phyloP scores from a whole-genome alignment of 2,113 vertebrate species.

The Mirza zaza region DNA sequence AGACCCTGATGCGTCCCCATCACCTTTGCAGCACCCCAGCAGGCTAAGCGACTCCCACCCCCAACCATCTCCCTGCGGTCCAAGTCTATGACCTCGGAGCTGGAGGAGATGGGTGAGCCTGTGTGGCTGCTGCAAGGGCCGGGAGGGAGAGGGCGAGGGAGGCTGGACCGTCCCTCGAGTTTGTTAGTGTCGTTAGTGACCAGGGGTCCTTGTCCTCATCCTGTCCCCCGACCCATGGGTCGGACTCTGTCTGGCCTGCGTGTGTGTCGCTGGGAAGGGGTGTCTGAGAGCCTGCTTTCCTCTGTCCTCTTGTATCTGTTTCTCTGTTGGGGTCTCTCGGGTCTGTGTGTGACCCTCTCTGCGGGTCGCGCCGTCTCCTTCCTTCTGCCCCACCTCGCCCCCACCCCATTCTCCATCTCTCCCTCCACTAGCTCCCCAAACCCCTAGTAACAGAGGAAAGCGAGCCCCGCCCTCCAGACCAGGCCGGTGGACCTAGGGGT shows the following conservation, averaged over 20 bases:
- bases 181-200: slow-evolving; percentile 69
- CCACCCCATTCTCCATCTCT: not conserved
- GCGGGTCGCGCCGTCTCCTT: not conserved
- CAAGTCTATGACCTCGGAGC: slow-evolving; percentile 96
- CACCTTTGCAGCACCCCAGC: slow-evolving; percentile 88
- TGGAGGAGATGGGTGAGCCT: slow-evolving; percentile 95
- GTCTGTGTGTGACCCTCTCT: slow-evolving; percentile 29
- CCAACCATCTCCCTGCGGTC: slow-evolving; percentile 93
- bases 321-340: slow-evolving; percentile 40
- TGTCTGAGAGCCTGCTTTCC: not conserved
- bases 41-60: slow-evolving; percentile 92
- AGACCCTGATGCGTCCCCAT: not conserved
- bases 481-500: not conserved
- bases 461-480: not conserved
- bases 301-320: slow-evolving; percentile 37
- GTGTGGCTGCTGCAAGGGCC: not conserved
- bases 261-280: slow-evolving; percentile 53
- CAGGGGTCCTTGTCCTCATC: slow-evolving; percentile 61
- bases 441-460: too few relatives aligned
- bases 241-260: not conserved
- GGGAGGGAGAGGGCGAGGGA: not conserved
- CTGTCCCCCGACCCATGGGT: slow-evolving; percentile 50
- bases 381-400: not conserved
- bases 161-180: slow-evolving; percentile 28
- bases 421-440: not conserved